Percentiles rank a stretch among this genome's conserved stretches.
Conservation (phyloP, 2,888 invertebrate genomes). For the Koerneria pararmatus region DNA sequence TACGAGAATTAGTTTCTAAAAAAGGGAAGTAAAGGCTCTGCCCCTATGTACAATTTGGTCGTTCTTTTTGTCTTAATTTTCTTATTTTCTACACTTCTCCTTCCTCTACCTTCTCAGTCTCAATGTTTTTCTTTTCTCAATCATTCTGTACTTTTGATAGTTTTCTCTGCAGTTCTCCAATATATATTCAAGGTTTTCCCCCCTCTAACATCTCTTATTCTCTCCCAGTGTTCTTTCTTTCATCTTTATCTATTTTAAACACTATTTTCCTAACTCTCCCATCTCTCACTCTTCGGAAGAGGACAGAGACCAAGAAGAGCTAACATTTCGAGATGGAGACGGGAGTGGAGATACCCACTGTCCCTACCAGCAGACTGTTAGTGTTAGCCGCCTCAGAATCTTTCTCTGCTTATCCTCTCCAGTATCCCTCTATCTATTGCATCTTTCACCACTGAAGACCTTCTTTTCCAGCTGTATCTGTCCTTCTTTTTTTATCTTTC, state of each 20-base stretch:
- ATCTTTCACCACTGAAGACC: too few relatives aligned
- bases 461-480: neutral
- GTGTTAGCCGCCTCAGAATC: neutral
- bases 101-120: too few relatives aligned
- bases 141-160: neutral
- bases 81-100: too few relatives aligned
- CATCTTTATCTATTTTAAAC: neutral
- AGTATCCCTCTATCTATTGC: neutral
- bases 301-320: neutral
- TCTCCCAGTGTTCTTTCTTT: neutral
- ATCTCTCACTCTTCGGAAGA: neutral
- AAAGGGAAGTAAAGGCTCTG: too few relatives aligned
- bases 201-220: neutral
- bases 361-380: neutral
- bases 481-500: neutral
- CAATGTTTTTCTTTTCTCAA: neutral
- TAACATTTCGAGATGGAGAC: neutral
- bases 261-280: neutral
- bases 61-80: too few relatives aligned
- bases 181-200: neutral
- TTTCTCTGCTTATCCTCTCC: neutral
- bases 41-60: too few relatives aligned
- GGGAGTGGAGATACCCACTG: conserved; percentile 3
- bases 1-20: too few relatives aligned
- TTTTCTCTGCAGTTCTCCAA: neutral